phyloP scores from a whole-genome alignment of 2,888 invertebrate genomes.

The Cosmorhoe ocellata region DNA sequence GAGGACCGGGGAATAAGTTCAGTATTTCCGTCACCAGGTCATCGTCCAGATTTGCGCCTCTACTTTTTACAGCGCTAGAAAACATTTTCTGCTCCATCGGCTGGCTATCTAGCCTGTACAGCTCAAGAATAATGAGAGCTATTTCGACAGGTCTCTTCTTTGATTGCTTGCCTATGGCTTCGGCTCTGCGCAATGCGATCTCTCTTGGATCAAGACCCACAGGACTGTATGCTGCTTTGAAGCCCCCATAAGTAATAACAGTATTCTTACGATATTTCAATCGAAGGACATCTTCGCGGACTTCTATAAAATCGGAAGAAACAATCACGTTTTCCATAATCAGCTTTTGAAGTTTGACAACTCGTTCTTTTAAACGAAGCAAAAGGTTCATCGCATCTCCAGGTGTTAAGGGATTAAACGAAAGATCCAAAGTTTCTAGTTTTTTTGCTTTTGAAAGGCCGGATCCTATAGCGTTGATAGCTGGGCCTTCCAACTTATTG shows the following conservation, averaged over 20 bases:
- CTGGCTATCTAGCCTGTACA: conserved; percentile 41
- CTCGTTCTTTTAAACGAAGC: conserved; percentile 36
- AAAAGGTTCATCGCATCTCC: conserved; percentile 49
- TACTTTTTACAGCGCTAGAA: conserved; percentile 24
- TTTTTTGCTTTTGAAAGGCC: conserved; percentile 45
- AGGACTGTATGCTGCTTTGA: conserved; percentile 28
- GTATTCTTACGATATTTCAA: conserved; percentile 43
- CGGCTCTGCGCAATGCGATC: conserved; percentile 50
- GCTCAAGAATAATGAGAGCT: conserved; percentile 45
- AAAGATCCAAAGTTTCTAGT: conserved; percentile 50
- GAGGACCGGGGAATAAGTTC: conserved; percentile 47
- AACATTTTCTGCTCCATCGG: conserved; percentile 44
- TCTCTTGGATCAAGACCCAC: conserved; percentile 49
- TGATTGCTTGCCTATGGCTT: conserved; percentile 45
- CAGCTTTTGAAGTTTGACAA: conserved; percentile 48
- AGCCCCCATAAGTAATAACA: conserved; percentile 49
- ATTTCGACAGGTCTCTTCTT: conserved; percentile 50
- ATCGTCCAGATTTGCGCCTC: conserved; percentile 42
- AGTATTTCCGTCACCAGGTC: conserved; percentile 48
- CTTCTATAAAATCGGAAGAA: conserved; percentile 40
- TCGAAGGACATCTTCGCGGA: conserved; percentile 35
- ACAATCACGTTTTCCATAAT: conserved; percentile 56
- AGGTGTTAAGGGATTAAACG: conserved; percentile 54
- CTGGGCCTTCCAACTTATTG: conserved; percentile 50
- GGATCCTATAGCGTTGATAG: conserved; percentile 37